Percentiles rank a stretch among this genome's conserved stretches.
phyloP scores from a whole-genome alignment of 2,888 invertebrate species.

The Diarsia mendica region DNA sequence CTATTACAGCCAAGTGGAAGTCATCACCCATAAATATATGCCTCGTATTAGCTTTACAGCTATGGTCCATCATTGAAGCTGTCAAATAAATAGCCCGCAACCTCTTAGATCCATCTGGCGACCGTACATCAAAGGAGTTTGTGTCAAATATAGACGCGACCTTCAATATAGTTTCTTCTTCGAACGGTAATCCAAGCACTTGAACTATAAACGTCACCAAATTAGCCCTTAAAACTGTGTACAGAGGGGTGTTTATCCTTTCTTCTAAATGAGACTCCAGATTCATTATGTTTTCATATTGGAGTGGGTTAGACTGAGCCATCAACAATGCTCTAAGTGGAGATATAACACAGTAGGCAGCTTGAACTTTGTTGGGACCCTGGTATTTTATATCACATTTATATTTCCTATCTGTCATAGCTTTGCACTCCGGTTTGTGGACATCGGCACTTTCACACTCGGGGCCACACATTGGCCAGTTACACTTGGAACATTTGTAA shows the following conservation, averaged over 20 bases:
- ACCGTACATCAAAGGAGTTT: slow-evolving; percentile 92
- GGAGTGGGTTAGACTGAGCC: slow-evolving; percentile 88
- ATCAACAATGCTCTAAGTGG: slow-evolving; percentile 92
- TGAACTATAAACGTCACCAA: slow-evolving; percentile 91
- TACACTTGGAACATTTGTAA: slow-evolving; percentile 91
- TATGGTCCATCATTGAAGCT: slow-evolving; percentile 93
- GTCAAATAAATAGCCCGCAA: slow-evolving; percentile 92
- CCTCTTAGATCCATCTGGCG: slow-evolving; percentile 85
- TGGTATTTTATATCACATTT: slow-evolving; percentile 89
- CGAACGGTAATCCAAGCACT: slow-evolving; percentile 89
- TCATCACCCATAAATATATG: slow-evolving; percentile 92
- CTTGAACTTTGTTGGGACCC: slow-evolving; percentile 85
- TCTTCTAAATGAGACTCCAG: slow-evolving; percentile 92
- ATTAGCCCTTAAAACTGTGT: slow-evolving; percentile 90
- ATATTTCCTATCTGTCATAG: slow-evolving; percentile 91
- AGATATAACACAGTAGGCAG: slow-evolving; percentile 92
- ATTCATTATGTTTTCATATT: slow-evolving; percentile 88
- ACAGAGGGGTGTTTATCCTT: slow-evolving; percentile 90
- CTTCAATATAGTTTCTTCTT: slow-evolving; percentile 90
- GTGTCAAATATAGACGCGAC: slow-evolving; percentile 93
- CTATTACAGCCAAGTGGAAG: slow-evolving; percentile 91
- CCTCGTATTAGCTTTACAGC: slow-evolving; percentile 93
- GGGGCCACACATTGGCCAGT: slow-evolving; percentile 92
- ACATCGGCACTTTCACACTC: slow-evolving; percentile 89
- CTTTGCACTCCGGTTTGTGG: slow-evolving; percentile 91